Percentiles rank a stretch among this genome's conserved stretches.
phyloP scores from a whole-genome alignment of 2,113 vertebrate species.

The Phasianus colchicus region DNA sequence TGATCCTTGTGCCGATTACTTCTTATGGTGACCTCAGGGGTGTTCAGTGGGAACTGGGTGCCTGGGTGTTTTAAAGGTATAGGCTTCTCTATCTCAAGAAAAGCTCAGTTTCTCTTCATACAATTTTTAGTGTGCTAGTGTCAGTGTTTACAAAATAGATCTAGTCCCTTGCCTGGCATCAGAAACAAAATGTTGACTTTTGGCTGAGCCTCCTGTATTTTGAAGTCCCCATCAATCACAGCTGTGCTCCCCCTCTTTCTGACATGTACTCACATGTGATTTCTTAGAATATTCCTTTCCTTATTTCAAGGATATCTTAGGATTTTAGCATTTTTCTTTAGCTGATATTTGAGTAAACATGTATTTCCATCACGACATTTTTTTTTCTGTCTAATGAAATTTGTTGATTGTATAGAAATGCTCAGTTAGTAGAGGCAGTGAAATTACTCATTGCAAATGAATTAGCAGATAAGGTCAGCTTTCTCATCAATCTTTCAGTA shows the following conservation, averaged over 20 bases:
- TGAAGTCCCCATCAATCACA: fast-evolving
- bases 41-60: not conserved
- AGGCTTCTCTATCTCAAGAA: not conserved
- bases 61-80: not conserved
- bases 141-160: not conserved
- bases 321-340: not conserved
- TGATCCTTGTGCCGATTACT: not conserved
- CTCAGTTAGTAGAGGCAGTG: not conserved
- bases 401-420: not conserved
- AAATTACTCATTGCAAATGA: not conserved
- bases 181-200: not conserved
- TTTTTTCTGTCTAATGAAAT: not conserved
- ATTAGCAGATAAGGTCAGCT: not conserved
- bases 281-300: not conserved
- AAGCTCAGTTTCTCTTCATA: not conserved
- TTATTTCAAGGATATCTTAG: not conserved
- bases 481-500: not conserved
- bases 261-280: not conserved
- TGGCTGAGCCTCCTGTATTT: not conserved
- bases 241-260: not conserved
- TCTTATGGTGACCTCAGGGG: not conserved
- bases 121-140: not conserved
- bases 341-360: not conserved
- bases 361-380: not conserved
- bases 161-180: not conserved